These are phyloP conservation scores for Orthosia incerta DNA, from an alignment of 2,888 invertebrate species.

Conservation along the genomic window DNA sequence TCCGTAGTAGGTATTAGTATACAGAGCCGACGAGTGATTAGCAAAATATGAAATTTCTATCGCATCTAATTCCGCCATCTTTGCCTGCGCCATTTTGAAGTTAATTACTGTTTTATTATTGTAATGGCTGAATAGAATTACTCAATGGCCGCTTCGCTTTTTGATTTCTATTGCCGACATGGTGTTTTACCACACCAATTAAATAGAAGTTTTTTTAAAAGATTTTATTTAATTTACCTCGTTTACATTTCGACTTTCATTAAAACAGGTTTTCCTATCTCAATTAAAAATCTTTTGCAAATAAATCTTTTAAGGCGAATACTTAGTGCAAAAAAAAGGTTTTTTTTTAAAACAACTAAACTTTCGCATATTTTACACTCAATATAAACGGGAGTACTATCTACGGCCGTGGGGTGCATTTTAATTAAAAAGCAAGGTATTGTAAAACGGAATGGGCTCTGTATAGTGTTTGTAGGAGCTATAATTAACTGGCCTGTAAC, in stretches of 20 bases:
- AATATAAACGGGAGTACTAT: constrained; percentile 47
- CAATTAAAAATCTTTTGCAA: constrained; percentile 2
- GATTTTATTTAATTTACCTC: not conserved
- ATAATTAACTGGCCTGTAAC: constrained; percentile 78
- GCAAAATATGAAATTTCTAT: constrained; percentile 77
- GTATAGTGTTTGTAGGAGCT: constrained; percentile 74
- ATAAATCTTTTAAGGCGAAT: not conserved
- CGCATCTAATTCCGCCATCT: constrained; percentile 34
- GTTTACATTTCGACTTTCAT: constrained; percentile 12
- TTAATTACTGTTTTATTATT: constrained; percentile 47
- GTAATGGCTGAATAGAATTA: constrained; percentile 16
- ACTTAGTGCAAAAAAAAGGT: not conserved
- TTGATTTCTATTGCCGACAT: constrained; percentile 3
- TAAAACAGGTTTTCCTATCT: constrained; percentile 11
- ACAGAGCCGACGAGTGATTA: constrained; percentile 58
- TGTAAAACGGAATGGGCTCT: constrained; percentile 76
- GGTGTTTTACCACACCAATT: not conserved
- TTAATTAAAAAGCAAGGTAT: constrained; percentile 79
- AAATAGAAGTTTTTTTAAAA: not conserved
- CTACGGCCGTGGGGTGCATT: constrained; percentile 68
- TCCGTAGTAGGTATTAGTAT: constrained; percentile 20
- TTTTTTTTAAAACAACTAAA: constrained; percentile 38
- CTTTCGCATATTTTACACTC: constrained; percentile 37
- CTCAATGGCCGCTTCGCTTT: not conserved
- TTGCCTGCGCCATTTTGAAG: constrained; percentile 30